These are phyloP conservation scores for Sycobia sp. DNA, from an alignment of 1,140 invertebrate species.

Conservation along the genomic window DNA sequence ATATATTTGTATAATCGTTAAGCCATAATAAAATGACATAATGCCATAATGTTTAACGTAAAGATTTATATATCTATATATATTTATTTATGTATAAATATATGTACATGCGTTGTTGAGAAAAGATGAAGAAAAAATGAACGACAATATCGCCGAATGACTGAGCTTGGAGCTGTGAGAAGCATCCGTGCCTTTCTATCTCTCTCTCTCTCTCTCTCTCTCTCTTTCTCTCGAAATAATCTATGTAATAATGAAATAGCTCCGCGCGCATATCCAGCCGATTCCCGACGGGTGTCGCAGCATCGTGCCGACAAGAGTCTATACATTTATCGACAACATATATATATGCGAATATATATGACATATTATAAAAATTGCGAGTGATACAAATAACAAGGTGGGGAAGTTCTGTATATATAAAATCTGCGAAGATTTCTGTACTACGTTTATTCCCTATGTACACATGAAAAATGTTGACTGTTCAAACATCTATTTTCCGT, in stretches of 20 bases:
- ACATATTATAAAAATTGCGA: no score
- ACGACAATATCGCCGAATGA: slow-evolving; percentile 45
- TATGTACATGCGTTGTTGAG: slow-evolving; percentile 6
- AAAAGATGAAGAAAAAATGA: slow-evolving; percentile 3
- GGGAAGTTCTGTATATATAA: no score
- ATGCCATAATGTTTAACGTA: slow-evolving; percentile 58
- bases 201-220: no score
- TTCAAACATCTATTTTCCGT: slow-evolving; percentile 22
- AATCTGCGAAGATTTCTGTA: no score
- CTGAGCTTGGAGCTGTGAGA: slow-evolving; percentile 38
- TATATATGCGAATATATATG: no score
- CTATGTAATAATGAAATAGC: no score
- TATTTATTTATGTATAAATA: slow-evolving; percentile 3
- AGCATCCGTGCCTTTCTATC: slow-evolving; percentile 5
- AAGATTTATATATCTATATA: not conserved
- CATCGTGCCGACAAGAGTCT: slow-evolving; percentile 51
- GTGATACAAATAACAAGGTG: no score
- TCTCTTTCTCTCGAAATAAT: no score
- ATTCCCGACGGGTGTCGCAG: slow-evolving; percentile 13
- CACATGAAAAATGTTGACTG: not conserved
- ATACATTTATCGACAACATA: no score
- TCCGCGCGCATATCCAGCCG: slow-evolving; percentile 20
- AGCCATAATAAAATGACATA: slow-evolving; percentile 60
- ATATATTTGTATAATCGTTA: no score
- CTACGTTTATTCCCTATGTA: not conserved